These are phyloP conservation scores for Thaumetopoea pityocampa DNA, from an alignment of 1,140 invertebrate species.

Conservation along the genomic window DNA sequence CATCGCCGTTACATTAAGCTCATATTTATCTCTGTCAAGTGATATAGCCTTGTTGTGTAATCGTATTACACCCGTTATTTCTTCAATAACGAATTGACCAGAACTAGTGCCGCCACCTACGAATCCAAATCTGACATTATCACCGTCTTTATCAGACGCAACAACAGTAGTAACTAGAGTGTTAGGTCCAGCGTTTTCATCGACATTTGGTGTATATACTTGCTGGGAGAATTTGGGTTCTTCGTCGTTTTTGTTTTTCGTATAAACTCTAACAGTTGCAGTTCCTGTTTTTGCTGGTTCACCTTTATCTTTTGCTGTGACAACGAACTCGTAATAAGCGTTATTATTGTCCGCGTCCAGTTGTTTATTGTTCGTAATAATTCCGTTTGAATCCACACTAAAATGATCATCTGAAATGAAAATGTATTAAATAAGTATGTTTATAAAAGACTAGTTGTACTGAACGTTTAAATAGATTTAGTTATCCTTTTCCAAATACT, in stretches of 20 bases:
- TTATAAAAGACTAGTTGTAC: neutral
- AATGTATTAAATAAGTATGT: slow-evolving; percentile 2
- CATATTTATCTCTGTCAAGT: slow-evolving; percentile 92
- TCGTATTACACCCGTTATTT: slow-evolving; percentile 95
- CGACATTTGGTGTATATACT: slow-evolving; percentile 96
- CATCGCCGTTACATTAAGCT: slow-evolving; percentile 94
- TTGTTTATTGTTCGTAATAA: slow-evolving; percentile 95
- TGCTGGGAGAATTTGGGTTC: slow-evolving; percentile 97
- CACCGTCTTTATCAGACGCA: slow-evolving; percentile 96
- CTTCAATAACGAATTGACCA: slow-evolving; percentile 96
- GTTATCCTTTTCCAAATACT: too few relatives aligned
- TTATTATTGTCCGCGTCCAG: slow-evolving; percentile 97
- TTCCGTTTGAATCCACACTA: slow-evolving; percentile 92
- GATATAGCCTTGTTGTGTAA: slow-evolving; percentile 90
- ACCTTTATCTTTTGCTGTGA: slow-evolving; percentile 95
- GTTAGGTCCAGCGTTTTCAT: slow-evolving; percentile 95
- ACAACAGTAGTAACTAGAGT: slow-evolving; percentile 96
- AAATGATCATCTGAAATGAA: slow-evolving; percentile 89
- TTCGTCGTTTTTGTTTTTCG: slow-evolving; percentile 97
- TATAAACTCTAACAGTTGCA: slow-evolving; percentile 94
- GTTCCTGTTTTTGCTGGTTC: slow-evolving; percentile 94
- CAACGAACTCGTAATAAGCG: slow-evolving; percentile 95
- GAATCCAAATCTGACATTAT: slow-evolving; percentile 95
- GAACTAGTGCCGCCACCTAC: slow-evolving; percentile 92
- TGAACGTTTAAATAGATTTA: neutral